Evolutionary conservation across 2,113 vertebrate genomes (phyloP).

Genomic region (Synchiropus splendidus): DNA sequence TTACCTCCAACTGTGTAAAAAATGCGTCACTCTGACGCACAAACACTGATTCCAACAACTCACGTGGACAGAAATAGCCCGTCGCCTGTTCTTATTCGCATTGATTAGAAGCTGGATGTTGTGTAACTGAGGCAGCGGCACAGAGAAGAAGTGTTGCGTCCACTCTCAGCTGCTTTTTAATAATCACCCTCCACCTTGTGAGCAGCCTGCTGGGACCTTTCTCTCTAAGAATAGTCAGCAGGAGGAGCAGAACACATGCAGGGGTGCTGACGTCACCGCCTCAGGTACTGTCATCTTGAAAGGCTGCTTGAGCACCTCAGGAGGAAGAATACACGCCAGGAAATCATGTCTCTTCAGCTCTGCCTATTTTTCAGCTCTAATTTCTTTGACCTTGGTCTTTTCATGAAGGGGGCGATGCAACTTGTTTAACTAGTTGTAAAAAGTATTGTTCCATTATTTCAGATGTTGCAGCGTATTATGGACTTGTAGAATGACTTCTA

Average conservation of each 20-base stretch:
- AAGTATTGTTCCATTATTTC: no score
- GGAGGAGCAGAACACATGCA: conserved; percentile 29
- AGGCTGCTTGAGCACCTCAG: no score
- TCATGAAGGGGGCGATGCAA: no score
- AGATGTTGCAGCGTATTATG: no score
- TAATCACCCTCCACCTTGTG: conserved; percentile 55
- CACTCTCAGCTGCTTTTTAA: conserved; percentile 53
- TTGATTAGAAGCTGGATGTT: conserved; percentile 33
- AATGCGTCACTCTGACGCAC: neutral
- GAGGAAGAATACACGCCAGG: no score
- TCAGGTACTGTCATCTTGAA: neutral
- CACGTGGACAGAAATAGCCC: neutral
- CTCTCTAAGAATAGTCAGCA: conserved; percentile 40
- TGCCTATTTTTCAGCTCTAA: no score
- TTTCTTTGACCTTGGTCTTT: no score
- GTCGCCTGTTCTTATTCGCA: no score
- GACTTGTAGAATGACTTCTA: no score
- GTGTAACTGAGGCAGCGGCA: conserved; percentile 24
- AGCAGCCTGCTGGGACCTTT: conserved; percentile 41
- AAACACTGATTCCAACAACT: conserved; percentile 1
- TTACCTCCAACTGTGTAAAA: conserved; percentile 7
- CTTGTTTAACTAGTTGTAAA: no score
- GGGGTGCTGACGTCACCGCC: conserved; percentile 17
- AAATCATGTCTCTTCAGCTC: no score
- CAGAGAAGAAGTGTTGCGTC: conserved; percentile 13